Conservation (phyloP, 1,140 invertebrate genomes). For the Melipona quadrifasciata region DNA sequence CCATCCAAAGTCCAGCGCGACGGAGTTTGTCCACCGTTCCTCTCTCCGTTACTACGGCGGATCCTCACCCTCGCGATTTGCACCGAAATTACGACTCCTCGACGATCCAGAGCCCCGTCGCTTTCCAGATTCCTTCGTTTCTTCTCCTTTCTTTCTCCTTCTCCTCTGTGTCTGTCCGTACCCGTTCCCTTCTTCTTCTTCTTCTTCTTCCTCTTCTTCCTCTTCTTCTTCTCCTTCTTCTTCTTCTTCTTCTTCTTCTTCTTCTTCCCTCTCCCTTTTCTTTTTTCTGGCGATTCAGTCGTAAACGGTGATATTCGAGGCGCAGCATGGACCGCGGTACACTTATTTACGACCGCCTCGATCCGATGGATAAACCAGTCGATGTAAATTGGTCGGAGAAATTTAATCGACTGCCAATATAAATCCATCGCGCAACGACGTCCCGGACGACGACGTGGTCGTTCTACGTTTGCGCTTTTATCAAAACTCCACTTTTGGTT, state of each 20-base stretch:
- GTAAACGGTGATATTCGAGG: constrained; percentile 51
- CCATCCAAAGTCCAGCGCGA: constrained; percentile 18
- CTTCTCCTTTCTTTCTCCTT: neutral
- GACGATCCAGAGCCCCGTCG: neutral
- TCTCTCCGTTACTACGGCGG: neutral
- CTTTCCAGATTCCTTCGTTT: constrained; percentile 49
- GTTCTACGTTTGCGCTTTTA: neutral
- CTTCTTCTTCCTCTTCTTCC: neutral
- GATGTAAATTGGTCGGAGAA: constrained; percentile 46
- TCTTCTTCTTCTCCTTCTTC: neutral
- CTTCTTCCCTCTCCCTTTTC: neutral
- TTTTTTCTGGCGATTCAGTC: constrained; percentile 33
- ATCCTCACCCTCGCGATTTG: constrained; percentile 51
- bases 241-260: neutral
- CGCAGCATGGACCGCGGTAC: constrained; percentile 22
- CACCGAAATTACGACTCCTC: constrained; percentile 48
- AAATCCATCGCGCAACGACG: constrained; percentile 29
- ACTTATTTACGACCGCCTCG: constrained; percentile 45
- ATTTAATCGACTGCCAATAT: constrained; percentile 46
- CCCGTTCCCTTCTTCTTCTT: neutral
- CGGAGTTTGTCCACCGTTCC: constrained; percentile 18
- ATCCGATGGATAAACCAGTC: constrained; percentile 47
- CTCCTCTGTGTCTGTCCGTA: no score
- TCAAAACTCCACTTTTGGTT: neutral
- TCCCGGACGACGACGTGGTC: no score